Conservation (phyloP, 35 echinoderm and acorn worm genomes). For the Strongylocentrotus purpuratus region DNA sequence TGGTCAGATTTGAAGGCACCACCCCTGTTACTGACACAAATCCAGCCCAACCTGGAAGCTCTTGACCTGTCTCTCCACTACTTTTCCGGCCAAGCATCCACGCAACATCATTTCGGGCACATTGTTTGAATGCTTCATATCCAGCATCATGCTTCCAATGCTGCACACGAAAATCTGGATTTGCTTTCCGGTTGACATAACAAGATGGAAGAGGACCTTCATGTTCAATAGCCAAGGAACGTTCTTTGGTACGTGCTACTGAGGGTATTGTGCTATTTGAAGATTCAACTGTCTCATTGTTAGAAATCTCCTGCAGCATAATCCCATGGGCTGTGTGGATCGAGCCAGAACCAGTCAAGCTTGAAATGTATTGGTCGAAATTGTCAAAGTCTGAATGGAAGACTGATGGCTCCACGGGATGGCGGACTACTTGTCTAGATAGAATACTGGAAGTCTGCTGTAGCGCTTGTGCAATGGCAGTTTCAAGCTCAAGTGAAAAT, state of each 20-base stretch:
- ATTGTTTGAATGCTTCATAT: background rate
- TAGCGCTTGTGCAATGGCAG: constrained; percentile 53
- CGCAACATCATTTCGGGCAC: background rate
- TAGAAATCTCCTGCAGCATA: constrained; percentile 65
- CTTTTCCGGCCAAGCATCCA: background rate
- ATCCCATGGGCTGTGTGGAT: constrained; percentile 73
- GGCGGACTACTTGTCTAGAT: constrained; percentile 64
- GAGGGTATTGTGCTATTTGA: background rate
- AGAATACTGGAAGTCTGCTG: constrained; percentile 54
- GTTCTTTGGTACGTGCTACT: background rate
- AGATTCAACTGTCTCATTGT: background rate
- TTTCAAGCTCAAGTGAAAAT: constrained; percentile 73
- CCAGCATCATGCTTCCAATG: background rate
- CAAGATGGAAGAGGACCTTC: constrained; percentile 22
- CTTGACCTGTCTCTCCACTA: constrained; percentile 21
- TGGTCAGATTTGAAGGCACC: constrained; percentile 45
- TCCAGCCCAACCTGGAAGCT: constrained; percentile 70
- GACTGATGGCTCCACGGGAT: constrained; percentile 26
- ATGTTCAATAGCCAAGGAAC: background rate
- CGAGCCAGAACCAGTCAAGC: constrained; percentile 30
- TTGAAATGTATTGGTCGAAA: constrained; percentile 54
- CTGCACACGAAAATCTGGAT: background rate
- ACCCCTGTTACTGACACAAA: constrained; percentile 69
- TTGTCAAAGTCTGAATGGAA: constrained; percentile 83
- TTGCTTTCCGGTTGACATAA: background rate